These are phyloP conservation scores for Pavo muticus DNA, from an alignment of 2,113 vertebrate species.

Conservation along the genomic window DNA sequence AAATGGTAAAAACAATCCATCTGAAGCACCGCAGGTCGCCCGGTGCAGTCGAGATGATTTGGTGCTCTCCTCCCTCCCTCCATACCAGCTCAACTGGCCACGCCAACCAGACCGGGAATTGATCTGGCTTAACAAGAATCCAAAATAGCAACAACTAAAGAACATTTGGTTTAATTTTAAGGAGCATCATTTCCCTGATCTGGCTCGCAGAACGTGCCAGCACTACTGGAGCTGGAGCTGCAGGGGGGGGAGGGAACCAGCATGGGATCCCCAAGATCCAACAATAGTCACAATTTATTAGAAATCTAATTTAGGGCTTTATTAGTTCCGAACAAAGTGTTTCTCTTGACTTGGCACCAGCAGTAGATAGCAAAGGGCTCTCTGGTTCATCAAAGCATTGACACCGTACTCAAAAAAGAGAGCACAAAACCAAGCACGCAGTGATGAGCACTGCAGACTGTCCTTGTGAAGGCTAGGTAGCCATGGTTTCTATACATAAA, in stretches of 20 bases:
- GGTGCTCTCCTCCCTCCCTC: not conserved
- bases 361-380: not conserved
- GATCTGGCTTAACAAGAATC: not conserved
- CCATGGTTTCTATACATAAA: not conserved
- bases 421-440: not conserved
- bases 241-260: not conserved
- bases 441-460: not conserved
- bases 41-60: not conserved
- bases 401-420: not conserved
- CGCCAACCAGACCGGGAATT: not conserved
- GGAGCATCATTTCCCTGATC: not conserved
- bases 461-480: not conserved
- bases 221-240: not conserved
- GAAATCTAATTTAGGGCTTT: not conserved
- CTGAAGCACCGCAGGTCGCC: not conserved
- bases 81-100: not conserved
- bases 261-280: not conserved
- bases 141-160: not conserved
- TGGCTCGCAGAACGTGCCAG: not conserved
- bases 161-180: not conserved
- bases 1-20: fast-evolving
- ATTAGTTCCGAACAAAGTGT: not conserved
- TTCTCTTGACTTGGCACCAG: fast-evolving
- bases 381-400: not conserved
- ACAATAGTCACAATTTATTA: not conserved